Conservation (phyloP, 2,888 invertebrate genomes). For the Marasmarcha lunaedactyla region DNA sequence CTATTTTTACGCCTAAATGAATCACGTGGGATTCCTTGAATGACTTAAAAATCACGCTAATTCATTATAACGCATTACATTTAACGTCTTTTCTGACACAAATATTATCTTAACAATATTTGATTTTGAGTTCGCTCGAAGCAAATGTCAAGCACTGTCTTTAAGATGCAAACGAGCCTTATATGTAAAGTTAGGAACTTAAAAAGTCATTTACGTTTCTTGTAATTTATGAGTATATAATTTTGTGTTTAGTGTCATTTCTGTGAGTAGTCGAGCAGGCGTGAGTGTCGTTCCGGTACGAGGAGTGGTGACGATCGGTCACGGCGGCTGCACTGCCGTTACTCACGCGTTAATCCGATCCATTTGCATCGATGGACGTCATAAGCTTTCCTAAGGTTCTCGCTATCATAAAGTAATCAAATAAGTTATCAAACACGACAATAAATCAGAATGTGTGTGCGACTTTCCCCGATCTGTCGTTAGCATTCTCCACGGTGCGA, state of each 20-base stretch:
- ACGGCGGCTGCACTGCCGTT: conserved; percentile 25
- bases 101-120: not conserved
- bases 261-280: conserved; percentile 7
- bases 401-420: conserved; percentile 68
- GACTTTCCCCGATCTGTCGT: conserved; percentile 51
- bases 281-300: conserved; percentile 45
- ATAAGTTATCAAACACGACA: conserved; percentile 35
- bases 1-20: conserved; percentile 62
- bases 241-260: conserved; percentile 3
- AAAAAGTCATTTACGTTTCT: conserved; percentile 43
- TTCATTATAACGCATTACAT: not conserved
- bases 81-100: not conserved
- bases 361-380: conserved; percentile 56
- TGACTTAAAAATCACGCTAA: conserved; percentile 14
- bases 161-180: not conserved
- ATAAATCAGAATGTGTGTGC: conserved; percentile 36
- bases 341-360: conserved; percentile 36
- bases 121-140: no score
- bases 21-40: conserved; percentile 40
- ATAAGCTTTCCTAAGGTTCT: conserved; percentile 55
- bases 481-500: conserved; percentile 48
- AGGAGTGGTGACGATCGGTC: conserved; percentile 18
- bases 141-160: not conserved
- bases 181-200: conserved; percentile 22
- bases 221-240: conserved; percentile 16